Percentiles rank a stretch among this genome's conserved stretches.
These are phyloP conservation scores for Brachionichthys hirsutus DNA, from an alignment of 2,113 vertebrate genomes.

Conservation along the genomic window DNA sequence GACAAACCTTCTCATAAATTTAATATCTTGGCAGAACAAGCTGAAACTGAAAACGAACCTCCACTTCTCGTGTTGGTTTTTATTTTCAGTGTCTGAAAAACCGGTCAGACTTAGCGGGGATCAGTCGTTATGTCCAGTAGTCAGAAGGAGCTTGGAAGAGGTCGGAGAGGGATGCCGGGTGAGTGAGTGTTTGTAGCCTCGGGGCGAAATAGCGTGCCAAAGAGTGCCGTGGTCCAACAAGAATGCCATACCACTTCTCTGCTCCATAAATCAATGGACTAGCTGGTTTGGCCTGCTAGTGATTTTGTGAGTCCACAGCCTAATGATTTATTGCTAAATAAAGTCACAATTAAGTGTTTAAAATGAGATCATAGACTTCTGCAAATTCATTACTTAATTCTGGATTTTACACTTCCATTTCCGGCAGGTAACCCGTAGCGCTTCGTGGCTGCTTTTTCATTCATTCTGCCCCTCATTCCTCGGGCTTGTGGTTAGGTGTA, in stretches of 20 bases:
- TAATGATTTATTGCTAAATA: slow-evolving; percentile 49
- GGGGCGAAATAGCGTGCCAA: slow-evolving; percentile 33
- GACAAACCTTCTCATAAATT: slow-evolving; percentile 66
- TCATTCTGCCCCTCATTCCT: slow-evolving; percentile 40
- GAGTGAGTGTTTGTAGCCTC: slow-evolving; percentile 23
- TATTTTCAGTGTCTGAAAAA: slow-evolving; percentile 42
- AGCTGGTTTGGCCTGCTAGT: slow-evolving; percentile 28
- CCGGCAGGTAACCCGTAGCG: slow-evolving; percentile 47
- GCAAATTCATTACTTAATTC: neutral
- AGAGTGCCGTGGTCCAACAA: slow-evolving; percentile 23
- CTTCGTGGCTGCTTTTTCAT: slow-evolving; percentile 61
- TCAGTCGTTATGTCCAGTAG: slow-evolving; percentile 46
- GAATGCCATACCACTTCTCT: slow-evolving; percentile 37
- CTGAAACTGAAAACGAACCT: slow-evolving; percentile 54
- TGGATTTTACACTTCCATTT: slow-evolving; percentile 21
- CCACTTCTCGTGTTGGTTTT: slow-evolving; percentile 46
- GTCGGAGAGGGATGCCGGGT: slow-evolving; percentile 20
- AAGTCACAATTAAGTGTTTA: slow-evolving; percentile 20
- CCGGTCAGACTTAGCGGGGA: slow-evolving; percentile 37
- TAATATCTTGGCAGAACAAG: slow-evolving; percentile 54
- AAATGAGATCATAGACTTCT: slow-evolving; percentile 5
- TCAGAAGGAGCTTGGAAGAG: slow-evolving; percentile 23
- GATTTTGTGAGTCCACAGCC: slow-evolving; percentile 34
- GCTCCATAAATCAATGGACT: slow-evolving; percentile 52
- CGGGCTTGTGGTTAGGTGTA: slow-evolving; percentile 51